phyloP scores from a whole-genome alignment of 2,888 invertebrate genomes.

The Drosophila anceps region DNA sequence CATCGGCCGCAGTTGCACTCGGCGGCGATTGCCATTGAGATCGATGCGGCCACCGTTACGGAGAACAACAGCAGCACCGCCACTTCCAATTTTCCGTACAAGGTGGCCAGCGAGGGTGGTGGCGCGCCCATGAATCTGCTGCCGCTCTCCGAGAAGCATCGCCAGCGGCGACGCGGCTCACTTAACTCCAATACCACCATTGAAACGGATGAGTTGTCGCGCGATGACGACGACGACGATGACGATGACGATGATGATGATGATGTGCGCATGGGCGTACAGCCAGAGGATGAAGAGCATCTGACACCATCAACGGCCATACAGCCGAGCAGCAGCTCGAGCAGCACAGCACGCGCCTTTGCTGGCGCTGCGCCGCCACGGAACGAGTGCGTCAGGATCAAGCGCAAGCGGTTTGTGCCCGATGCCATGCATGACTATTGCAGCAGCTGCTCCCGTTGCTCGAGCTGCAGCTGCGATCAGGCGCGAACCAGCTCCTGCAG shows the following conservation, averaged over 20 bases:
- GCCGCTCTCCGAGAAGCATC: constrained; percentile 69
- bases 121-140: constrained; percentile 73
- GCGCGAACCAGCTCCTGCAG: constrained; percentile 78
- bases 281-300: constrained; percentile 62
- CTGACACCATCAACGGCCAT: constrained; percentile 47
- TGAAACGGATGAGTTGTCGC: constrained; percentile 79
- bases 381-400: constrained; percentile 82
- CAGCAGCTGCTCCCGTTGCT: constrained; percentile 81
- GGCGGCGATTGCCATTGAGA: constrained; percentile 80
- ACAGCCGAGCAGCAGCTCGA: constrained; percentile 56
- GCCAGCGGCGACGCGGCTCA: constrained; percentile 60
- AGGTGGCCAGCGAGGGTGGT: constrained; percentile 72
- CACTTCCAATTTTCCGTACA: constrained; percentile 82
- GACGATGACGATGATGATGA: constrained; percentile 70
- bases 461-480: constrained; percentile 79
- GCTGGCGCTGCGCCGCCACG: constrained; percentile 53
- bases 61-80: constrained; percentile 82
- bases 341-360: constrained; percentile 60
- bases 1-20: constrained; percentile 61
- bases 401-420: constrained; percentile 80
- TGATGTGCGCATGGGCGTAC: constrained; percentile 63
- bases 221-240: constrained; percentile 62
- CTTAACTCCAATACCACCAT: constrained; percentile 80
- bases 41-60: constrained; percentile 83
- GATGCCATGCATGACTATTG: constrained; percentile 73